phyloP scores from a whole-genome alignment of 2,888 invertebrate genomes.

The Nomada fabriciana region DNA sequence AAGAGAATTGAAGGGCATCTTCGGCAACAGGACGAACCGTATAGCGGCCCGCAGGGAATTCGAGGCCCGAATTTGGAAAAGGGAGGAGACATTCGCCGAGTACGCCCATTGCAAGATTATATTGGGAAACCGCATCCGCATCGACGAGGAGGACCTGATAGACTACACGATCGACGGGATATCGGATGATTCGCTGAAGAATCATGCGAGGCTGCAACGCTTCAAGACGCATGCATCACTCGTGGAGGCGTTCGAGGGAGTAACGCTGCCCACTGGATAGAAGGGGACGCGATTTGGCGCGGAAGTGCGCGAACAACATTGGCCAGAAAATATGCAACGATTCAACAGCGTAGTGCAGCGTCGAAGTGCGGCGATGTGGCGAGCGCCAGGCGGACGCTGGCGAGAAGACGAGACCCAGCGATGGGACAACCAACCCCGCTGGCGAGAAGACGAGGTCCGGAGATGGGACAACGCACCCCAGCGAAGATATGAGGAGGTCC shows the following conservation, averaged over 20 bases:
- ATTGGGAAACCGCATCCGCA: constrained; percentile 11
- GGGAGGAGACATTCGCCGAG: constrained; percentile 45
- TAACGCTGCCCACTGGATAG: neutral
- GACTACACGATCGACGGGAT: constrained; percentile 52
- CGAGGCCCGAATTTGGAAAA: constrained; percentile 39
- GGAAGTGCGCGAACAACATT: neutral
- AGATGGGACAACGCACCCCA: no score
- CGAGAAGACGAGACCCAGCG: neutral
- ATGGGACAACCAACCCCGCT: neutral
- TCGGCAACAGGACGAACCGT: constrained; percentile 25
- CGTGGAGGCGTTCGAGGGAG: neutral
- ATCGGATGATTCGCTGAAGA: constrained; percentile 26
- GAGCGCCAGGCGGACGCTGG: no score
- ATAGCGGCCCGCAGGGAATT: constrained; percentile 39
- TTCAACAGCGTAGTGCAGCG: neutral
- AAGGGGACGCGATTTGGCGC: no score
- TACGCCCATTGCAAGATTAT: constrained; percentile 48
- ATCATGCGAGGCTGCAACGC: neutral
- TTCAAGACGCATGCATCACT: neutral
- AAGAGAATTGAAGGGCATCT: constrained; percentile 36
- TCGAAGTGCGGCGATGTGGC: neutral
- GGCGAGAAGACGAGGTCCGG: neutral
- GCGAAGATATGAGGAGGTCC: no score
- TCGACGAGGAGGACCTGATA: constrained; percentile 45
- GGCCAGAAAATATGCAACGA: neutral